phyloP scores from a whole-genome alignment of 2,113 vertebrate species.

The Pteronura brasiliensis region DNA sequence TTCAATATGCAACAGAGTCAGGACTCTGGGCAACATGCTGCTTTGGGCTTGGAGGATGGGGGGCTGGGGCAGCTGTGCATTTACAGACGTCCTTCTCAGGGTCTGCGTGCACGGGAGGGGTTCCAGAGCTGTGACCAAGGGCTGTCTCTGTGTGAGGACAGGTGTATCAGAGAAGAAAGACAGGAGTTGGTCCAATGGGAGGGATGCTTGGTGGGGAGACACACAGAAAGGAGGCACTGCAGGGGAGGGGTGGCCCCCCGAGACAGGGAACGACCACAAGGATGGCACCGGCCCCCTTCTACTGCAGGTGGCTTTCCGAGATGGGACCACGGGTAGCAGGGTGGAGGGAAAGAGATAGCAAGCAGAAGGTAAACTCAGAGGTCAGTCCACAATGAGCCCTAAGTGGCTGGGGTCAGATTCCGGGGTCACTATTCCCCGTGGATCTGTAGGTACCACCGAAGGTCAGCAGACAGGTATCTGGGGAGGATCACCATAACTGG shows the following conservation, averaged over 20 bases:
- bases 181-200: not conserved
- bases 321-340: accelerated
- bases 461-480: accelerated
- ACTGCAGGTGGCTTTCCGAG: not conserved
- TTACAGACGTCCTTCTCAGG: accelerated
- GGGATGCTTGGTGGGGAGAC: not conserved
- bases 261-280: accelerated
- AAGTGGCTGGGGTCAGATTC: no score
- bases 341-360: not conserved
- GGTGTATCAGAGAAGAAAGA: not conserved
- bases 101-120: accelerated
- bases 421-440: not conserved
- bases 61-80: accelerated
- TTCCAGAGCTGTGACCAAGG: accelerated
- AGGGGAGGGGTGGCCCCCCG: not conserved
- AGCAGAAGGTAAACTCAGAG: not conserved
- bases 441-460: accelerated
- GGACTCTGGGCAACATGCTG: accelerated
- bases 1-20: accelerated
- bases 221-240: accelerated
- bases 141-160: accelerated
- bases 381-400: accelerated
- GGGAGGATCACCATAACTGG: accelerated
- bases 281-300: no score
- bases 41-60: not conserved